Evolutionary conservation across 2,113 vertebrate genomes (phyloP).

Genomic region (Platysternon megacephalum): DNA sequence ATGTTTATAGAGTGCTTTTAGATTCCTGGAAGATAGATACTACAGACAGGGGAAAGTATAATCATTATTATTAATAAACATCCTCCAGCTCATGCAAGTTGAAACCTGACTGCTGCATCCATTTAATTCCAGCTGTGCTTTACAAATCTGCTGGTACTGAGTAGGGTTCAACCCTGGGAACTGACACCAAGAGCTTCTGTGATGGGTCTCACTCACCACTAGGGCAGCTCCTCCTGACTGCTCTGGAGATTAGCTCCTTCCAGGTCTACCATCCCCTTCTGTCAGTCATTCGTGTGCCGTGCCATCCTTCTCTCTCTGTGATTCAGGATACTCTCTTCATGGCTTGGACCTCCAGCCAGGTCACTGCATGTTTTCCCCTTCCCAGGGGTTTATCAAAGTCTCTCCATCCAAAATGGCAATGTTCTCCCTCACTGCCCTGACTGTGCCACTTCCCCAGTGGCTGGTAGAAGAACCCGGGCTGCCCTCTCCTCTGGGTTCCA

Average conservation of each 20-base stretch:
- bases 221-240: neutral
- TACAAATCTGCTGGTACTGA: neutral
- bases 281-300: neutral
- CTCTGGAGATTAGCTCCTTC: neutral
- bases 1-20: neutral
- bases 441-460: neutral
- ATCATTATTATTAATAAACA: neutral
- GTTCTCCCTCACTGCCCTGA: neutral
- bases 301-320: neutral
- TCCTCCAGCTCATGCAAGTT: neutral
- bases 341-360: neutral
- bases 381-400: neutral
- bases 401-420: neutral
- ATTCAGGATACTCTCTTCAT: neutral
- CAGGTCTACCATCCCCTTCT: neutral
- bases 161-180: neutral
- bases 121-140: neutral
- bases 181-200: fast-evolving
- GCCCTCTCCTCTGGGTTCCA: neutral
- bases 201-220: neutral
- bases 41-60: neutral
- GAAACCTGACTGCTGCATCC: neutral
- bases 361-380: neutral
- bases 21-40: neutral
- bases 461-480: neutral